Conservation (phyloP, 2,113 vertebrate species). For the Cyanoderma ruficeps region DNA sequence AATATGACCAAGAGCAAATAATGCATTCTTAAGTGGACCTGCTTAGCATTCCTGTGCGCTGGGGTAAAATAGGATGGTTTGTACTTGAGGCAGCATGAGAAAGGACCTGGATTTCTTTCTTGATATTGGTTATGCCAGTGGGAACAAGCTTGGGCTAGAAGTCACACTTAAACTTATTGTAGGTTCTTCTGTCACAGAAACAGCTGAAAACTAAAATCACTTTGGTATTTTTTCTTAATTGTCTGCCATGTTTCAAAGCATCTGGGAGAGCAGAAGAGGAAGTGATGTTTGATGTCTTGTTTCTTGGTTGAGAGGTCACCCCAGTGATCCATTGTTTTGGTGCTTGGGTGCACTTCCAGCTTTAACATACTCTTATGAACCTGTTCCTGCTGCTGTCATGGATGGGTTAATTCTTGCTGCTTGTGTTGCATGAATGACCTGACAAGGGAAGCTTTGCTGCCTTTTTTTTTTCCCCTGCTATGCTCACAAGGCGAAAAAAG, state of each 20-base stretch:
- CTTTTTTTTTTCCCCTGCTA: neutral
- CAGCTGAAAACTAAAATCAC: neutral
- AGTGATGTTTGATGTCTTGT: neutral
- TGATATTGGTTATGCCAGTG: neutral
- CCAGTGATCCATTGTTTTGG: neutral
- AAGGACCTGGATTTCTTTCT: neutral
- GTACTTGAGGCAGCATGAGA: neutral
- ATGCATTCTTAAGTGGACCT: slow-evolving; percentile 39
- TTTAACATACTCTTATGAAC: neutral
- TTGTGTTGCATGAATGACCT: neutral
- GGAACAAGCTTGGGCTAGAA: neutral
- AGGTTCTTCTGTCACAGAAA: neutral
- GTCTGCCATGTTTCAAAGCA: neutral
- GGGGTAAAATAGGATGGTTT: slow-evolving; percentile 7
- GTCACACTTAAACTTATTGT: neutral
- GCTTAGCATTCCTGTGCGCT: neutral
- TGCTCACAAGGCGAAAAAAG: neutral
- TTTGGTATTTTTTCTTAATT: neutral
- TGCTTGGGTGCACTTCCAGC: neutral
- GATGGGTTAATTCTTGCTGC: neutral
- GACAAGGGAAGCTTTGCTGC: neutral
- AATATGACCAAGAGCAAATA: slow-evolving; percentile 46
- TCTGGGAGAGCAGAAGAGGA: neutral
- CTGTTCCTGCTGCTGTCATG: rapidly evolving
- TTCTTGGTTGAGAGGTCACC: neutral